Percentiles rank a stretch among this genome's conserved stretches.
Conservation (phyloP, 2,113 vertebrate genomes). For the Neogale vison region DNA sequence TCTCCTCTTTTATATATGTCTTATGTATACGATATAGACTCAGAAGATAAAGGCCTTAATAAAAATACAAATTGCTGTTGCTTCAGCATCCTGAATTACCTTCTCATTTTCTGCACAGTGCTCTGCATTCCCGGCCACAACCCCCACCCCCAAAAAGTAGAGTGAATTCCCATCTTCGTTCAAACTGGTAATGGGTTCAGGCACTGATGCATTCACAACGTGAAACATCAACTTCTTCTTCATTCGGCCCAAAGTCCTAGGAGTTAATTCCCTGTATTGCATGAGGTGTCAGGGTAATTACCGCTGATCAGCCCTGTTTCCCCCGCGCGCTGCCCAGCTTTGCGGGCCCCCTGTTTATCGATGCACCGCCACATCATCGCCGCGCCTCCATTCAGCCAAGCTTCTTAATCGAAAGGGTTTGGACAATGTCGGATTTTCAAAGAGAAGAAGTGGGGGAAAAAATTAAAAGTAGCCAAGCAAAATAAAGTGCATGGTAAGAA, state of each 20-base stretch:
- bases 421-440: slow-evolving; percentile 85
- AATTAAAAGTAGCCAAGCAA: slow-evolving; percentile 84
- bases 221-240: slow-evolving; percentile 84
- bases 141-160: not conserved
- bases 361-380: slow-evolving; percentile 74
- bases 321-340: slow-evolving; percentile 76
- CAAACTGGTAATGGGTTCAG: slow-evolving; percentile 84
- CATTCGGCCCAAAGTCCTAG: slow-evolving; percentile 84
- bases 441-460: slow-evolving; percentile 69
- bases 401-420: slow-evolving; percentile 82
- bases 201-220: slow-evolving; percentile 84
- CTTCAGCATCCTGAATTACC: slow-evolving; percentile 58
- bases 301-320: slow-evolving; percentile 83
- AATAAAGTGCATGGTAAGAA: slow-evolving; percentile 80
- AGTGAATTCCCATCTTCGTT: slow-evolving; percentile 80
- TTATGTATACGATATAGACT: slow-evolving; percentile 56
- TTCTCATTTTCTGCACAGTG: slow-evolving; percentile 74
- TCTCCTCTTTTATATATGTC: slow-evolving; percentile 66
- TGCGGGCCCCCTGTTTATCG: slow-evolving; percentile 77
- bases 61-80: slow-evolving; percentile 62
- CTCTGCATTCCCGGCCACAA: slow-evolving; percentile 64
- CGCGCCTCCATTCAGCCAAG: slow-evolving; percentile 77
- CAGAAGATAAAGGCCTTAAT: slow-evolving; percentile 39
- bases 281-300: slow-evolving; percentile 87
- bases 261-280: slow-evolving; percentile 86